Evolutionary conservation across 2,888 invertebrate species (phyloP).

Genomic region (Hecatera dysodea): DNA sequence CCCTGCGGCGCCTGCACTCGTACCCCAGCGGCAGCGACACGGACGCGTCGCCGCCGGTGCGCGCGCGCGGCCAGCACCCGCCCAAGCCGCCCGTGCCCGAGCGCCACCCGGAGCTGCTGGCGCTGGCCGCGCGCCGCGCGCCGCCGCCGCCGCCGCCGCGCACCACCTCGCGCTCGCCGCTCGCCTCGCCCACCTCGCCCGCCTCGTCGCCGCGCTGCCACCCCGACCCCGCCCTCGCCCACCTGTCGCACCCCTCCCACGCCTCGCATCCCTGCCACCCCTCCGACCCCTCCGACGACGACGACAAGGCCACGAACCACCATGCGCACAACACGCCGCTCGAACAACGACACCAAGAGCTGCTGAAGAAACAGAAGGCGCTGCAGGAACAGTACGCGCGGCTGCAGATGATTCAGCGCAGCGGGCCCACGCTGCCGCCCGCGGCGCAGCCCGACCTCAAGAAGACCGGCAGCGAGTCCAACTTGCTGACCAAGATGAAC

Average conservation of each 20-base stretch:
- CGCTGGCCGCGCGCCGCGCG: constrained; percentile 93
- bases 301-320: constrained; percentile 82
- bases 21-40: constrained; percentile 97
- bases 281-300: constrained; percentile 82
- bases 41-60: constrained; percentile 94
- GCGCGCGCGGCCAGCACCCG: constrained; percentile 90
- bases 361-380: constrained; percentile 96
- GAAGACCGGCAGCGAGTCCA: constrained; percentile 97
- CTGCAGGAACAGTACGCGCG: constrained; percentile 98
- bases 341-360: constrained; percentile 97
- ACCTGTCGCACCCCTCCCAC: constrained; percentile 53
- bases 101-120: constrained; percentile 94
- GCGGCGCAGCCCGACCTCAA: constrained; percentile 93
- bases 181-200: constrained; percentile 95
- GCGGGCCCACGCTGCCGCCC: constrained; percentile 92
- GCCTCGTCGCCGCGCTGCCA: constrained; percentile 91
- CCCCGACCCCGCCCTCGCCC: constrained; percentile 68
- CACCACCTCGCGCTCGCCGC: constrained; percentile 96
- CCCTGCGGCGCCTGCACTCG: constrained; percentile 94
- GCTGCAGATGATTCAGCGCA: constrained; percentile 96
- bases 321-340: constrained; percentile 92
- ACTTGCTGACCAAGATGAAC: constrained; percentile 95
- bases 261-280: constrained; percentile 81
- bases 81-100: constrained; percentile 96
- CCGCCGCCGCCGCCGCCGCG: constrained; percentile 98